A percentile compares a stretch with the other conserved stretches of the same genome.
Conservation (phyloP, 2,113 vertebrate genomes). For the Cynopterus brachyotis region DNA sequence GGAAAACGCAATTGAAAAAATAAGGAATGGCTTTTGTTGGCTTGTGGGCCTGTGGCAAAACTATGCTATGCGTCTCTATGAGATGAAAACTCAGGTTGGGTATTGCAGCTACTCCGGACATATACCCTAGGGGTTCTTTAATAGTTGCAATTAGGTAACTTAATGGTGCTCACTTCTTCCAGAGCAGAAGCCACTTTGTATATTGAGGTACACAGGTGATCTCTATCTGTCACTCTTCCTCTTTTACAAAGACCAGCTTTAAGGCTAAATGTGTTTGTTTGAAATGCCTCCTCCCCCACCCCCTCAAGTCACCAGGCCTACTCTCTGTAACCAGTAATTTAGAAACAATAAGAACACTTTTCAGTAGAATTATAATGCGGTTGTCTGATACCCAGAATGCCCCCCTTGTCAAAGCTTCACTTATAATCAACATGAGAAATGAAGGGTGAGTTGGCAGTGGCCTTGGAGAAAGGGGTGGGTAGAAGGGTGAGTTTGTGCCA, state of each 20-base stretch:
- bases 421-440: conserved; percentile 60
- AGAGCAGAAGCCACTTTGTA: conserved; percentile 31
- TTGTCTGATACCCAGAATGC: conserved; percentile 67
- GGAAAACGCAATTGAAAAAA: background rate
- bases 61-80: background rate
- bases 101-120: background rate
- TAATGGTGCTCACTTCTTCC: background rate
- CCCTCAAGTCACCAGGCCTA: conserved; percentile 51
- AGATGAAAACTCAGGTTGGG: background rate
- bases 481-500: background rate
- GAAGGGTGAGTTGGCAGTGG: conserved; percentile 42
- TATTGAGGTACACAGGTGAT: conserved; percentile 12
- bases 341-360: conserved; percentile 76
- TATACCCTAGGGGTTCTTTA: background rate
- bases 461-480: conserved; percentile 17
- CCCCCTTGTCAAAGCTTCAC: conserved; percentile 56
- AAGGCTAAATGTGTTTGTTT: conserved; percentile 31
- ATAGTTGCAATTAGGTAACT: background rate
- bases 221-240: background rate
- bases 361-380: conserved; percentile 72
- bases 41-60: background rate
- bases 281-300: background rate
- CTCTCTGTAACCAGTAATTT: conserved; percentile 72
- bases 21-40: background rate
- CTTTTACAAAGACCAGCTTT: background rate